phyloP scores from a whole-genome alignment of 2,113 vertebrate species.

The Ophthalmotilapia sp. region DNA sequence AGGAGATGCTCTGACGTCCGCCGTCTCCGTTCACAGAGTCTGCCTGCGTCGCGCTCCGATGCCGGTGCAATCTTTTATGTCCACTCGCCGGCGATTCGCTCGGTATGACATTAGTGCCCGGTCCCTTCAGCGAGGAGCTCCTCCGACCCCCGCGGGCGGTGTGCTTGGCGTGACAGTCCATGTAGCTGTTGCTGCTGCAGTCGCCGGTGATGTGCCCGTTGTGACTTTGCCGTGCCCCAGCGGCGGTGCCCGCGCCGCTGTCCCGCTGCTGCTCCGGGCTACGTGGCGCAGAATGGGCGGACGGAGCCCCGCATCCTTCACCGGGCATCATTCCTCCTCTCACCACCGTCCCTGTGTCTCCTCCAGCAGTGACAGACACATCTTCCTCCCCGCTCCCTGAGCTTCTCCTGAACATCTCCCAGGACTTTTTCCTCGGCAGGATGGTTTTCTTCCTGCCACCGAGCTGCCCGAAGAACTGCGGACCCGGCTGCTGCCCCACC shows the following conservation, averaged over 20 bases:
- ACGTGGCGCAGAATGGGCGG: constrained; percentile 45
- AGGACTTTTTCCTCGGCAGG: constrained; percentile 31
- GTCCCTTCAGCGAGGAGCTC: background rate
- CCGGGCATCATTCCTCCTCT: background rate
- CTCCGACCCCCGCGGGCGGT: background rate
- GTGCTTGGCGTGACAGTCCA: background rate
- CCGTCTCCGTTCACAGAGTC: background rate
- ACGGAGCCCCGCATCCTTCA: constrained; percentile 19
- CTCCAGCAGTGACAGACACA: background rate
- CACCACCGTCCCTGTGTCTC: background rate
- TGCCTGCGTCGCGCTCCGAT: background rate
- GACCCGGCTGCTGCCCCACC: constrained; percentile 70
- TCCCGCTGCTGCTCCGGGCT: background rate
- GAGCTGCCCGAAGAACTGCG: constrained; percentile 59
- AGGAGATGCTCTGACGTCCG: background rate
- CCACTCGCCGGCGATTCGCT: background rate
- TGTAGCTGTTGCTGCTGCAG: background rate
- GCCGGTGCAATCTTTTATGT: background rate
- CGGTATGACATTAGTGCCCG: background rate
- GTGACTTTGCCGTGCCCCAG: background rate
- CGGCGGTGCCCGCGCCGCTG: background rate
- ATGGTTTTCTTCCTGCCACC: constrained; percentile 49
- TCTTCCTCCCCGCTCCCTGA: constrained; percentile 11
- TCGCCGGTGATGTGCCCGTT: background rate
- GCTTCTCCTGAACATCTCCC: constrained; percentile 52